Evolutionary conservation across 2,888 invertebrate species (phyloP).

Genomic region (Agrochola lota): DNA sequence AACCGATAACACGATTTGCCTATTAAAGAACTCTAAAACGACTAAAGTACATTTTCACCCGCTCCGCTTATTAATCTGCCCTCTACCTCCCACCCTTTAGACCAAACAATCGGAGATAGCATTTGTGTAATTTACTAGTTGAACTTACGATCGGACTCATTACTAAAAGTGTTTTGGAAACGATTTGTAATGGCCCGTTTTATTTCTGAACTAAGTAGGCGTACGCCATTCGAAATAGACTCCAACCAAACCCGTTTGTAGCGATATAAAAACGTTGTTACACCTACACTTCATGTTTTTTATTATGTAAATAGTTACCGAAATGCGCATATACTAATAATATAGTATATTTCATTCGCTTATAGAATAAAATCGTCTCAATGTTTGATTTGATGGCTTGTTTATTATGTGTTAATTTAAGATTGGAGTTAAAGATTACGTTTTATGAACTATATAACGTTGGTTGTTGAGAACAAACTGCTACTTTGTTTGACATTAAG

Average conservation of each 20-base stretch:
- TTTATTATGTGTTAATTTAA: constrained; percentile 63
- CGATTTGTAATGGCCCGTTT: constrained; percentile 80
- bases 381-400: constrained; percentile 64
- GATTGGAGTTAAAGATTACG: constrained; percentile 59
- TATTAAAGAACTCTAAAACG: constrained; percentile 5
- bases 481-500: constrained; percentile 58
- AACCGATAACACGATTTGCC: too few species aligned
- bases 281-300: constrained; percentile 56
- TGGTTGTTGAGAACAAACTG: constrained; percentile 40
- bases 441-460: constrained; percentile 61
- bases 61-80: background rate
- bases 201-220: constrained; percentile 70
- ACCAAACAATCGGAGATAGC: constrained; percentile 74
- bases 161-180: constrained; percentile 84
- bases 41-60: background rate
- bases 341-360: constrained; percentile 54
- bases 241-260: constrained; percentile 56
- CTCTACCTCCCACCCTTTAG: constrained; percentile 56
- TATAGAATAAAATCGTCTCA: constrained; percentile 57
- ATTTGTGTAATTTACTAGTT: constrained; percentile 82
- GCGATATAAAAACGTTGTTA: constrained; percentile 60
- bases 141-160: constrained; percentile 84
- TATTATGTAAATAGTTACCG: constrained; percentile 60
- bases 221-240: constrained; percentile 54
- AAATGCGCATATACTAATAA: constrained; percentile 54